Base-by-base conservation (phyloP, 2,797 vertebrate species). In the Luscinia luscinia region DNA sequence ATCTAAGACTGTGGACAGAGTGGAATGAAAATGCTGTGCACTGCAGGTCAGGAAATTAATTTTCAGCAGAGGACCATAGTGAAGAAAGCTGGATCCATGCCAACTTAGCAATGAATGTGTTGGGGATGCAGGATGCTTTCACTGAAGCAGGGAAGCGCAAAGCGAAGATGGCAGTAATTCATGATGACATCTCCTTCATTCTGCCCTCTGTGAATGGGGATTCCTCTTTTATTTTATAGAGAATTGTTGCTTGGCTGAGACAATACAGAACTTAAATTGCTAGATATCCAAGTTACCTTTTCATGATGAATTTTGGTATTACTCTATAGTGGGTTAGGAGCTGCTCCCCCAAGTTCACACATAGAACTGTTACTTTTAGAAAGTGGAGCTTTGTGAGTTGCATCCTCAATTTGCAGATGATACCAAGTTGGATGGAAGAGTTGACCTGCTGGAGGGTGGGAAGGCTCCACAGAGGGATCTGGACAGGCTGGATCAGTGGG, bases 41-140 rank as follows among this genome's bases (percentile, higher is more conserved):
- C 52, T 80, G 52, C 64, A 77, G 72, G 78, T 91, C 68, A 67
- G 72, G 61, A 89, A 80, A 72, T 95, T 89, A 61, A 89, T 93
- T 77, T 80, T 19, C 54, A 83, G 68, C 23, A 30, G 66, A 80
- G 61, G 83, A 46, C 21, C 6, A 1, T 24, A 16, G 67, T 54
- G 79, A 94, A 30, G 68, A 74, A 80, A 43, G 9, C 64, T 74
- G 91, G 82, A 52, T 77, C 12, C 10, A 2, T 0, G 8, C 81
- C 91, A 91, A 9, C 49, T 67, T 48, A 36, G 26, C 28, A 9
- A 6, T 20, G 55, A 22, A 3, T 15, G 32, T 59, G 28, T 26
- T 80, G 46, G 38, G 75, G 36, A 45, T 87, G 72, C 64, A 22
- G 58, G 38, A 64, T 72, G 61, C 79, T 92, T 63, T 54, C 12